Evolutionary conservation across 2,113 vertebrate species (phyloP).

Genomic region (Chelonoidis abingdonii): DNA sequence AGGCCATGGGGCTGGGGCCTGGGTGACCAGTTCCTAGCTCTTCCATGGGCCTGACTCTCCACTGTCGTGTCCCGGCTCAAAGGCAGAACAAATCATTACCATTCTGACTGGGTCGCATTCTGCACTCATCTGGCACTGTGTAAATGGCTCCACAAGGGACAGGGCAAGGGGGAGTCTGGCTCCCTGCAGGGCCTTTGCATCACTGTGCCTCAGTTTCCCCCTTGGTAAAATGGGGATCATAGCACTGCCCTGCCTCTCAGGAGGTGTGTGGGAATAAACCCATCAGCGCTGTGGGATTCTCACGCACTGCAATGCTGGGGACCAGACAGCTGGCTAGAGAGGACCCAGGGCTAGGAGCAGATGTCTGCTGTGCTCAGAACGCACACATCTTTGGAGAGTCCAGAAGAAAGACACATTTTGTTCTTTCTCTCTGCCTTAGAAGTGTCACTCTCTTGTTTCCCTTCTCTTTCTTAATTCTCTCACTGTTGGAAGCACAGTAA

Average conservation of each 20-base stretch:
- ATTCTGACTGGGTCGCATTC: fast-evolving
- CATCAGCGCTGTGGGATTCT: fast-evolving
- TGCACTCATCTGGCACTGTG: fast-evolving
- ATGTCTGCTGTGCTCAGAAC: fast-evolving
- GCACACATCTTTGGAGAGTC: fast-evolving
- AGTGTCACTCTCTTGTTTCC: not conserved
- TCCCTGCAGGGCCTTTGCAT: fast-evolving
- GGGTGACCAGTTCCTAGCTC: fast-evolving
- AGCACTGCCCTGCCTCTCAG: fast-evolving
- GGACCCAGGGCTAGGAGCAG: not conserved
- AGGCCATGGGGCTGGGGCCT: not conserved
- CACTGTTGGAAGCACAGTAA: fast-evolving
- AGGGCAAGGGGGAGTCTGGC: fast-evolving
- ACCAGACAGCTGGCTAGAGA: fast-evolving
- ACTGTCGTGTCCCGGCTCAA: not conserved
- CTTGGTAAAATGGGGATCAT: fast-evolving
- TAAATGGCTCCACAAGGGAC: fast-evolving
- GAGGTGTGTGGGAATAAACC: not conserved
- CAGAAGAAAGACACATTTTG: not conserved
- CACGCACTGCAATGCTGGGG: too few species aligned
- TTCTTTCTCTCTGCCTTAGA: not conserved
- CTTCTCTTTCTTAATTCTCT: not conserved
- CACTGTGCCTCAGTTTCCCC: too few species aligned
- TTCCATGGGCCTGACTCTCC: fast-evolving
- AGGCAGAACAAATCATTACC: fast-evolving